Evolutionary conservation across 2,888 invertebrate genomes (phyloP).

Genomic region (Antheraea yamamai): DNA sequence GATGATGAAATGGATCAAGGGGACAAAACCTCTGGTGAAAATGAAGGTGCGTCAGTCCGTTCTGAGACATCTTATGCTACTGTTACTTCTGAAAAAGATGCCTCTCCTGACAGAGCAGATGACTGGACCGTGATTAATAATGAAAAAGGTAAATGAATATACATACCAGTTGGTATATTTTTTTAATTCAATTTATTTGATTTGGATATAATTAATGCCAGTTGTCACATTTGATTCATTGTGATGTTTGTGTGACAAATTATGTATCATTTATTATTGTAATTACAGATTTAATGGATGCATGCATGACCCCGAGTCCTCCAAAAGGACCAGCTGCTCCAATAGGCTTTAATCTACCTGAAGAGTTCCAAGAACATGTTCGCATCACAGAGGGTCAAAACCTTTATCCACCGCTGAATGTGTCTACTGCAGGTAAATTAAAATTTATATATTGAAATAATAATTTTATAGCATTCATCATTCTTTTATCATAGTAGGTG

Average conservation of each 20-base stretch:
- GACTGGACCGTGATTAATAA: constrained; percentile 71
- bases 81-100: constrained; percentile 42
- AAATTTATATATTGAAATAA: not conserved
- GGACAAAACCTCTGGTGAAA: constrained; percentile 16
- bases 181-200: not conserved
- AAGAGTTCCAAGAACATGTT: constrained; percentile 59
- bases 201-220: too few species aligned
- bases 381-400: constrained; percentile 45
- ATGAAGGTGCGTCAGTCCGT: constrained; percentile 25
- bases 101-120: constrained; percentile 58
- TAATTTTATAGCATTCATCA: not conserved
- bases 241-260: not conserved
- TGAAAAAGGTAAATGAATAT: constrained; percentile 55
- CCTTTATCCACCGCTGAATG: constrained; percentile 65
- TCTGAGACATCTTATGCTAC: constrained; percentile 36
- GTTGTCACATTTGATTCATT: too few species aligned
- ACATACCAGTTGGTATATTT: not conserved
- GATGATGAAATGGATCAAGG: constrained; percentile 51
- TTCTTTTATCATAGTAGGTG: too few species aligned
- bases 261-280: not conserved
- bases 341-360: constrained; percentile 60
- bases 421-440: constrained; percentile 63
- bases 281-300: constrained; percentile 56
- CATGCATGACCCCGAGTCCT: constrained; percentile 35
- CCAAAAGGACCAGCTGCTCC: constrained; percentile 37